Conservation (phyloP, 2,113 vertebrate species). For the Pagrus major region DNA sequence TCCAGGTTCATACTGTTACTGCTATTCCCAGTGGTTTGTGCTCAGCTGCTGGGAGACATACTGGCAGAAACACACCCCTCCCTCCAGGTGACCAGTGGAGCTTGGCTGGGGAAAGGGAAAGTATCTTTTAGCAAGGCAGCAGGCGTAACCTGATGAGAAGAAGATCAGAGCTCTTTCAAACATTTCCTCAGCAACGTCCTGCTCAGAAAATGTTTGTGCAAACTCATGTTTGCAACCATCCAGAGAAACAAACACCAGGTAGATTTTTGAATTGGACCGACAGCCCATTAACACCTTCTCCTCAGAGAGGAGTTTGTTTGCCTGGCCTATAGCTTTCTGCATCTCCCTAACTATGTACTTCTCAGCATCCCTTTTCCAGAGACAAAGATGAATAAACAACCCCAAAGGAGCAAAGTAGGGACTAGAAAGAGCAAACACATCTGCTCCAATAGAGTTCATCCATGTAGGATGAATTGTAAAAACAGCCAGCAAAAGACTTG, state of each 20-base stretch:
- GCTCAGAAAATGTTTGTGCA: conserved; percentile 48
- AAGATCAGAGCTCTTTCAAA: conserved; percentile 64
- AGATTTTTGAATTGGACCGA: conserved; percentile 55
- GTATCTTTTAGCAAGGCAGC: conserved; percentile 68
- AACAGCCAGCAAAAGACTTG: too few relatives aligned
- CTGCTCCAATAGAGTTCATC: too few relatives aligned
- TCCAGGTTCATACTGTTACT: too few relatives aligned
- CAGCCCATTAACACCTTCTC: conserved; percentile 72
- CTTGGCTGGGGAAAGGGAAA: conserved; percentile 46
- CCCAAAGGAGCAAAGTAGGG: conserved; percentile 7
- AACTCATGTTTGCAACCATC: conserved; percentile 59
- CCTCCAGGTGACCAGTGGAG: conserved; percentile 54
- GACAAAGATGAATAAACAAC: fast-evolving
- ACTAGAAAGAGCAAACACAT: background rate
- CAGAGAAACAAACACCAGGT: conserved; percentile 70
- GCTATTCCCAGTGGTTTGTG: too few relatives aligned
- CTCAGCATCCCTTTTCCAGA: conserved; percentile 33
- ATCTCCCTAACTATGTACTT: conserved; percentile 52
- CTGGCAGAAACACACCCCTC: conserved; percentile 77
- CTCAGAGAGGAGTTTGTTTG: conserved; percentile 63
- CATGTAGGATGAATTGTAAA: too few relatives aligned
- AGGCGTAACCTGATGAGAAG: conserved; percentile 74
- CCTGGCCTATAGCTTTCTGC: conserved; percentile 48
- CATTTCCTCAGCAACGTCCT: conserved; percentile 27
- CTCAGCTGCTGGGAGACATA: conserved; percentile 67